phyloP scores from a whole-genome alignment of 2,797 vertebrate species.

The Myotis daubentonii region DNA sequence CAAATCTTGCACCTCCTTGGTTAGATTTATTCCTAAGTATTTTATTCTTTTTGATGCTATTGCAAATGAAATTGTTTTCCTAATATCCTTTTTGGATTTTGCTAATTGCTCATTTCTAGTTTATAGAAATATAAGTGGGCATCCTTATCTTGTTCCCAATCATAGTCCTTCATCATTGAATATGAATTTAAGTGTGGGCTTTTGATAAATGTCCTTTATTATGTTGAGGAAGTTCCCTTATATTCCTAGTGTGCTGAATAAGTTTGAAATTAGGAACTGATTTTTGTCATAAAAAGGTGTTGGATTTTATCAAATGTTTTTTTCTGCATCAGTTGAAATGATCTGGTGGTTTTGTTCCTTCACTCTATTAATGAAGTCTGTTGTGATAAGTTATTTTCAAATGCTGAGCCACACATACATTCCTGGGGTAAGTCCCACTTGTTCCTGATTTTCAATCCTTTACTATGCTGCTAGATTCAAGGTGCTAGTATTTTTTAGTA shows the following conservation, averaged over 20 bases:
- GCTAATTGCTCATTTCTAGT: background rate
- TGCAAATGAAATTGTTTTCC: background rate
- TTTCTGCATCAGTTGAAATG: background rate
- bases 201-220: background rate
- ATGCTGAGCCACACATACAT: background rate
- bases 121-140: background rate
- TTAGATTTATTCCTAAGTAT: conserved; percentile 17
- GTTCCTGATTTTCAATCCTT: background rate
- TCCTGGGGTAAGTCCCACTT: background rate
- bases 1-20: background rate
- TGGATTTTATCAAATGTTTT: conserved; percentile 15
- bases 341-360: background rate
- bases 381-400: background rate
- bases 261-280: conserved; percentile 3
- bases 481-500: conserved; percentile 1
- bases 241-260: background rate
- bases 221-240: background rate
- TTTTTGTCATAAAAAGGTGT: background rate
- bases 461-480: background rate
- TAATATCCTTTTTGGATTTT: background rate
- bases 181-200: background rate
- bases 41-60: conserved; percentile 15
- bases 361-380: background rate
- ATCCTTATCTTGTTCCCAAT: background rate
- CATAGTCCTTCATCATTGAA: background rate